Base-by-base conservation (phyloP, 2,888 invertebrate genomes). In the Escarpia spicata region DNA sequence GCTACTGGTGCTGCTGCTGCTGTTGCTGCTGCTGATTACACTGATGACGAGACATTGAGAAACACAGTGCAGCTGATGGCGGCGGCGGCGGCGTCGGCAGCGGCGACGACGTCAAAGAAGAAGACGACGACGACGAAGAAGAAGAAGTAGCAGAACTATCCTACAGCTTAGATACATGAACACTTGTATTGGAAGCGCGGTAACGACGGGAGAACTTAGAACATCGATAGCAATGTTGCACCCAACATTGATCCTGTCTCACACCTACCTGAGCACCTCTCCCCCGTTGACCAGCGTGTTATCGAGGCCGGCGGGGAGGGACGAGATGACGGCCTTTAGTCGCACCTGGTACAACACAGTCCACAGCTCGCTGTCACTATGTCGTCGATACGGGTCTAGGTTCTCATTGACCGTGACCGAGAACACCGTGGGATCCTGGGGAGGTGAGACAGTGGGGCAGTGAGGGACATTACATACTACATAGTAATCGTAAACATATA, bases 371-470 rank as follows among this genome's bases (percentile, higher is more conserved):
- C 97, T 97, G 95, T 98, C 98, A 90, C 97, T 96, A 96, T 98
- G 98, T 94, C 97, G 97, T 90, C 97, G 97, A 92, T 98, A 97
- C 0, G 99, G 99, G 97, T 99, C 99, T 91, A 99, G 97, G 97
- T 99, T 99, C 95, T 98, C 98, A 92, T 98, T 97, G 37, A 99
- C 97, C 6, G 98, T 98, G 15, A 99, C 99, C 95, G 97, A 97
- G 97, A 99, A 99, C 92, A 99, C 97, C 96, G 99, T 98, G 37
- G 99, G 98, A 95, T 98, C 98, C 96, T 99, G 99, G 0, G 75
- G 19, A 19, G 15, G 60, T 4, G 15, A 26, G 19, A 60, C 3
- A 26, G 26, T 26, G 19, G 26, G 26, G 15, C n/a, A 26, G 26
- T 3, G 15, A 52, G 2, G 52, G 8, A 9, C 12, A 75, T 75